Evolutionary conservation across 92 coral and sea anemone species (phyloP).

Genomic region (Parazoanthus swiftii): DNA sequence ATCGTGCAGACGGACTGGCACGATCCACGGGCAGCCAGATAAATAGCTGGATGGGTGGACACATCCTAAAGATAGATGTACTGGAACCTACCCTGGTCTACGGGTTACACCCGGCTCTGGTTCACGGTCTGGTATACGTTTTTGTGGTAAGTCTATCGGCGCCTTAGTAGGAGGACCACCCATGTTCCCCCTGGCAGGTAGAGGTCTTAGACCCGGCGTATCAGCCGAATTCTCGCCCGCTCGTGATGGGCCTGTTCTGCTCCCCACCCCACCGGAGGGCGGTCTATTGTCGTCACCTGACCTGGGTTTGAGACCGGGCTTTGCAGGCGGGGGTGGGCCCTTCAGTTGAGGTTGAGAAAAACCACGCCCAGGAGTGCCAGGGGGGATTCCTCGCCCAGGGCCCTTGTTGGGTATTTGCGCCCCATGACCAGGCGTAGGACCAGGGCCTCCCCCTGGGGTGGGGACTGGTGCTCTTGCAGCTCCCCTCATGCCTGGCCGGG

Average conservation of each 20-base stretch:
- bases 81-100: background rate
- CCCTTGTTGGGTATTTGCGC: background rate
- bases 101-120: background rate
- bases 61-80: too few relatives aligned
- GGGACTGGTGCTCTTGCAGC: background rate
- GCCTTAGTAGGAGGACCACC: background rate
- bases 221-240: background rate
- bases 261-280: background rate
- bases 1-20: background rate
- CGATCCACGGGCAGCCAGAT: background rate
- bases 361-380: background rate
- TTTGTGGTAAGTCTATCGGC: background rate
- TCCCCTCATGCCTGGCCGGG: conserved; percentile 10
- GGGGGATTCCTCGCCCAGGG: background rate
- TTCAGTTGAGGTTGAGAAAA: background rate
- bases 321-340: background rate
- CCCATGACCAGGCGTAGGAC: background rate
- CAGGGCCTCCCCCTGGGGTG: background rate
- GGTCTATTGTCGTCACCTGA: background rate
- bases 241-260: background rate
- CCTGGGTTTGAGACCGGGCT: background rate
- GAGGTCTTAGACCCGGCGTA: background rate
- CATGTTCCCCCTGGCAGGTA: background rate
- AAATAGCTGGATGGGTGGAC: background rate
- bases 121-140: background rate